phyloP scores from a whole-genome alignment of 92 coral and sea anemone species.

The Porites divaricata region DNA sequence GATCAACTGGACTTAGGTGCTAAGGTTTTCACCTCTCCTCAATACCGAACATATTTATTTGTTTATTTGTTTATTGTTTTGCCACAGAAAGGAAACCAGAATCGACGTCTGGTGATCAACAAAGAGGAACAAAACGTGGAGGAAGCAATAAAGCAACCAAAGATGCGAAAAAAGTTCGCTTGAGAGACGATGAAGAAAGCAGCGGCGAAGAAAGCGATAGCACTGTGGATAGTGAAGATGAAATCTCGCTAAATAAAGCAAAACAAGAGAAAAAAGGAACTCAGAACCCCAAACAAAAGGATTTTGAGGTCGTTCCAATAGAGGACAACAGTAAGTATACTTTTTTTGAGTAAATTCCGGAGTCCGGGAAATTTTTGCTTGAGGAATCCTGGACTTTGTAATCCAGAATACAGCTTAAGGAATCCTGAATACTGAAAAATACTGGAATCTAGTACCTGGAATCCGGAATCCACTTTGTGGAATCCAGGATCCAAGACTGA shows the following conservation, averaged over 20 bases:
- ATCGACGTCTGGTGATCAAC: background rate
- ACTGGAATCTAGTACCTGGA: no score
- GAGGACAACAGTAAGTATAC: slow-evolving; percentile 42
- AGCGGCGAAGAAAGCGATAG: slow-evolving; percentile 63
- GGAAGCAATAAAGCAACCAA: background rate
- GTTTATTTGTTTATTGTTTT: background rate
- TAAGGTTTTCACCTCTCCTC: no score
- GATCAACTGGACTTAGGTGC: no score
- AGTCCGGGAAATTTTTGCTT: no score
- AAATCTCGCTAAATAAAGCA: slow-evolving; percentile 49
- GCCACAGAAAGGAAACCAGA: slow-evolving; percentile 30
- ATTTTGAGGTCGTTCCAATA: slow-evolving; percentile 91
- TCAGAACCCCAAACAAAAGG: slow-evolving; percentile 46
- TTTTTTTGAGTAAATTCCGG: background rate
- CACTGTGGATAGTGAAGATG: slow-evolving; percentile 80
- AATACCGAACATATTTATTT: no score
- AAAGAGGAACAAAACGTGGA: slow-evolving; percentile 6
- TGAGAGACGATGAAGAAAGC: slow-evolving; percentile 43
- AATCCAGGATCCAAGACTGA: no score
- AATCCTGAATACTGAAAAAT: no score
- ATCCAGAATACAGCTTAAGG: no score
- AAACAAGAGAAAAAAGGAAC: slow-evolving; percentile 28
- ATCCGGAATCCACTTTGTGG: no score
- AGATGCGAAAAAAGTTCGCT: slow-evolving; percentile 23
- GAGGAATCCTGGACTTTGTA: no score